Conservation (phyloP, 2,797 vertebrate genomes). For the Chrysocyon brachyurus region DNA sequence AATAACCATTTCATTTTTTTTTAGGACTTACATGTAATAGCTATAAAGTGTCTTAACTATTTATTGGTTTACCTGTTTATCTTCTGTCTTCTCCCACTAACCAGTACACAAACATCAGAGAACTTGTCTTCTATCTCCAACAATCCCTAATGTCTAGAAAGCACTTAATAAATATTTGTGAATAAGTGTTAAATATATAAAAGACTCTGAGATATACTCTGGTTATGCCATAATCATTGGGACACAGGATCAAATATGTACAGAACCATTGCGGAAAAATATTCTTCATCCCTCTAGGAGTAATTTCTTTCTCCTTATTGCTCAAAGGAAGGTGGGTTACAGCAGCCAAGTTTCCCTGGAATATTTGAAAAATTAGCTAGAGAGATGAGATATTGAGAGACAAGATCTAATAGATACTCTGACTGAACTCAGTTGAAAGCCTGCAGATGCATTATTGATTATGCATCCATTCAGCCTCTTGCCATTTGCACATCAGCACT, state of each 20-base stretch:
- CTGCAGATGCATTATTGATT: slow-evolving; percentile 85
- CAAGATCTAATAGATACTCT: slow-evolving; percentile 77
- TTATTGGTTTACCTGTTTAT: slow-evolving; percentile 33
- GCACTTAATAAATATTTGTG: slow-evolving; percentile 28
- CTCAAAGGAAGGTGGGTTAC: slow-evolving; percentile 69
- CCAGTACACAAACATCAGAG: neutral
- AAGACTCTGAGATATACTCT: slow-evolving; percentile 15
- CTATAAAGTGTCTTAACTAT: neutral
- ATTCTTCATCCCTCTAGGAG: neutral
- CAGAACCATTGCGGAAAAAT: neutral
- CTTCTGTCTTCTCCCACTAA: neutral
- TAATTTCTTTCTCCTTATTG: slow-evolving; percentile 61
- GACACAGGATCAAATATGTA: slow-evolving; percentile 17
- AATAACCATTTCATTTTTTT: neutral
- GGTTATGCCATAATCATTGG: slow-evolving; percentile 1
- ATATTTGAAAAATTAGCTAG: slow-evolving; percentile 82
- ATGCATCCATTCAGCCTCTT: slow-evolving; percentile 64
- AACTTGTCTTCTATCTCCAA: neutral
- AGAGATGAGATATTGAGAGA: slow-evolving; percentile 76
- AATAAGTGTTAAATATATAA: slow-evolving; percentile 54
- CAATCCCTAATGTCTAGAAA: neutral
- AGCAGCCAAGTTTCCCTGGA: slow-evolving; percentile 71
- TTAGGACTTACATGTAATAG: neutral
- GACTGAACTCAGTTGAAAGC: slow-evolving; percentile 71
- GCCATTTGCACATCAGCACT: slow-evolving; percentile 79